Evolutionary conservation across 2,797 vertebrate species (phyloP), one percentile per base, ranked within the genome.

Genomic region (Sebastes taczanowskii): DNA sequence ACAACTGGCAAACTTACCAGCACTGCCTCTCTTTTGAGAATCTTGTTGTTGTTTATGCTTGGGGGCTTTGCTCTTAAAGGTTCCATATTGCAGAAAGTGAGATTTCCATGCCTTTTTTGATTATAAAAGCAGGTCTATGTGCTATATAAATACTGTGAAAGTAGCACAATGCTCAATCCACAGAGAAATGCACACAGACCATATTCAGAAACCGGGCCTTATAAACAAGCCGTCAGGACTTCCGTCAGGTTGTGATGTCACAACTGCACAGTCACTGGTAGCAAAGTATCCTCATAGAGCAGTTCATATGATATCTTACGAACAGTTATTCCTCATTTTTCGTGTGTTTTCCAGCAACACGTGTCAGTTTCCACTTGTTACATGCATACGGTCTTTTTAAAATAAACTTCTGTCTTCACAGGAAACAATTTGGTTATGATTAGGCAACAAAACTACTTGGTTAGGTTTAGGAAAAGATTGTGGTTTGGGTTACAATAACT

Each of bases 21-120:
- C 53, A 16, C 53, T 13, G 46, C 38, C 29, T 67, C 77, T 82
- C 42, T 30, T 68, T 30, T 18, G 56, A 77, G 42, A 29, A 34
- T 38, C 16, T 25, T 64, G 27, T 61, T 80, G 83, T 86, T 86
- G 84, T 90, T 89, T 81, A 85, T 75, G 83, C 85, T 84, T 58
- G 22, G 23, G 75, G 89, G 81, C 58, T 81, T 83, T 80, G 67
- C 67, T 70, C 61, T 25, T 25, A 64, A 35, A 64, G n/a, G 34
- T 64, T 11, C 62, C 34, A 38, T 38, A 42, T 25, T 38, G 34
- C 13, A 38, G 32, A 0, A 35, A 35, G 60, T 11, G 32, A 62
- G 30, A 20, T 7, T 23, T 35, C 14, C 49, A 53, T 53, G 4
- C 34, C 34, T 14, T 23, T 11, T 30, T 30, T 34, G 11, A 38